phyloP scores from a whole-genome alignment of 2,113 vertebrate genomes.

The Ceratotherium simum region DNA sequence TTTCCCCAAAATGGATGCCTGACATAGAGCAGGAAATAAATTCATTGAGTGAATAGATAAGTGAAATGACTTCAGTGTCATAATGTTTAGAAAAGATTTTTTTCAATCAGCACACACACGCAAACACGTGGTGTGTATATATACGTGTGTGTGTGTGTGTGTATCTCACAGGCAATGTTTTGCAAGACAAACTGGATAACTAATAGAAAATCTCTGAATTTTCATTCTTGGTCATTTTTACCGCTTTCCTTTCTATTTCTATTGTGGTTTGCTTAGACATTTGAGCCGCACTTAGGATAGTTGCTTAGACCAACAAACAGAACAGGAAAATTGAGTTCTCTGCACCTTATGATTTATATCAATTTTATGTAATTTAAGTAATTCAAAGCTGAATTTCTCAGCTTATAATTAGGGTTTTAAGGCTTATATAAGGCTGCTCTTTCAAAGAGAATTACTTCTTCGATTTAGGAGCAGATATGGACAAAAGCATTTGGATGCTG shows the following conservation, averaged over 20 bases:
- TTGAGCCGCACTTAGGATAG: neutral
- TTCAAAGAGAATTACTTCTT: neutral
- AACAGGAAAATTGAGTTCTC: neutral
- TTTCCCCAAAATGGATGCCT: neutral
- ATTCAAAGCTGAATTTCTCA: neutral
- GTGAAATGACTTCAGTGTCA: neutral
- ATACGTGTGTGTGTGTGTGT: accelerated
- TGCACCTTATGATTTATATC: neutral
- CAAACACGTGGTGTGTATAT: neutral
- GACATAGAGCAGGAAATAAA: neutral
- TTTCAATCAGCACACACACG: neutral
- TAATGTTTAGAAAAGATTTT: neutral
- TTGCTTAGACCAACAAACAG: neutral
- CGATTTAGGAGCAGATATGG: neutral
- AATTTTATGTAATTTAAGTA: neutral
- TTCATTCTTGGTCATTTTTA: neutral
- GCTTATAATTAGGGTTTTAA: neutral
- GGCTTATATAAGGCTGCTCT: neutral
- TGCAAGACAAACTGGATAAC: neutral
- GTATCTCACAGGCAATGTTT: neutral
- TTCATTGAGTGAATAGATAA: neutral
- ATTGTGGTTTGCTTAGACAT: neutral
- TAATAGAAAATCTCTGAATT: neutral
- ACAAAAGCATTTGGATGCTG: neutral
- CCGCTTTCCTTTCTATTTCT: neutral